Base-by-base conservation (phyloP, 92 coral and sea anemone species). In the Zoanthus sansibaricus region DNA sequence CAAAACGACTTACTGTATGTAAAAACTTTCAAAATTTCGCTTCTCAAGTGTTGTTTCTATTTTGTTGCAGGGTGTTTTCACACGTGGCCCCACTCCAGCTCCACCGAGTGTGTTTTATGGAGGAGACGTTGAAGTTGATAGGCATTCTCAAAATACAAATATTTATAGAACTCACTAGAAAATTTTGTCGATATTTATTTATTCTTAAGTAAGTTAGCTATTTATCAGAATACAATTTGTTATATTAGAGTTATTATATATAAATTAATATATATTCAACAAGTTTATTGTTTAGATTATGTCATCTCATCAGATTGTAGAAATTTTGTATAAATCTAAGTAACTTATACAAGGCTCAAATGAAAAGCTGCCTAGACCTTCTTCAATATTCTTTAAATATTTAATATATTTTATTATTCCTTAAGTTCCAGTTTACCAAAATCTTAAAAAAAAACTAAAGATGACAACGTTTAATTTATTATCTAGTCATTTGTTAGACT, bases 41-140 rank as follows among this genome's bases (percentile, higher is more conserved):
- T 21, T 13, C 12, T 71, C 2, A 44, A 31, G 42, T 42, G 12
- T 44, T 49, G 68, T 33, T 61, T 67, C 67, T 31, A 4, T 73
- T 30, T 72, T 68, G 16, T 51, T 54, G 52, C 89, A 94, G 98
- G 98, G 99, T 12, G 91, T 97, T 25, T 90, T 95, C 83, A 91
- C 99, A 72, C 90, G 99, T 77, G 95, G 98, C 20, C 90, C 95
- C 9, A 87, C 78, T 25, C 86, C 87, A 30, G 89, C 98, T 30
- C 98, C 99, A 2, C 90, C 95, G 7, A 93, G 97, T 75, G 86
- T 91, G 75, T 95, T 95, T 49, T 95, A 95, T 89, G 99, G 99
- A 62, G 99, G 99, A 52, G 99, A 97, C 16, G 98, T 97, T 0
- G 98, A 97, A 78, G 96, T 96, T n/a, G 98, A 96, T 83, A 86